Percentiles rank a stretch among this genome's conserved stretches.
Evolutionary conservation across 2,113 vertebrate genomes (phyloP).

Genomic region (Bubo bubo): DNA sequence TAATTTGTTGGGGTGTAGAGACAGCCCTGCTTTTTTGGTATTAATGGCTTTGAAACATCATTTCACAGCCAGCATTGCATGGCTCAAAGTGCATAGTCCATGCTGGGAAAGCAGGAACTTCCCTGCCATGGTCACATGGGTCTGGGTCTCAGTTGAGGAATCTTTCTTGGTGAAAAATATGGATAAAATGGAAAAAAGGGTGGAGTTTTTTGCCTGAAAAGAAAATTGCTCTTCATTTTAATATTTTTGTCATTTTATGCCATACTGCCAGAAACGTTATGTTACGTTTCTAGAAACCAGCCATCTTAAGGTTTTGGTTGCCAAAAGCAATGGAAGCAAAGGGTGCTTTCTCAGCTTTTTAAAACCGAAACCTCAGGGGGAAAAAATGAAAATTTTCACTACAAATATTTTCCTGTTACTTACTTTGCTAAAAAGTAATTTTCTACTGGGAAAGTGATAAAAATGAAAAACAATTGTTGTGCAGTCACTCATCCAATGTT

Average conservation of each 20-base stretch:
- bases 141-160: neutral
- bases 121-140: accelerated
- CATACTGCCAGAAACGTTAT: neutral
- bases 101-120: neutral
- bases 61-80: neutral
- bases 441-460: neutral
- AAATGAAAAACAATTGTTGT: neutral
- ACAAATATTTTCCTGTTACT: neutral
- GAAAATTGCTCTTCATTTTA: neutral
- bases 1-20: neutral
- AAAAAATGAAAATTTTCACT: neutral
- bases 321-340: slow-evolving; percentile 9
- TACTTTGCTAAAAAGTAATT: neutral
- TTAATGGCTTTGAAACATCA: neutral
- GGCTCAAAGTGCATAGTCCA: neutral
- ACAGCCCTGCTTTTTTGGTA: neutral
- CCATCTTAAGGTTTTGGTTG: neutral
- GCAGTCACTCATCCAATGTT: neutral
- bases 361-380: neutral
- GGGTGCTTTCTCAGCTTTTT: neutral
- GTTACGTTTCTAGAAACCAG: neutral
- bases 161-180: neutral
- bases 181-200: neutral
- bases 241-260: neutral
- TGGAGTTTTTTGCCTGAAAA: neutral